Percentiles rank a stretch among this genome's conserved stretches.
These are phyloP conservation scores for Hemichromis elongatus DNA, from an alignment of 2,113 vertebrate species.

Conservation along the genomic window DNA sequence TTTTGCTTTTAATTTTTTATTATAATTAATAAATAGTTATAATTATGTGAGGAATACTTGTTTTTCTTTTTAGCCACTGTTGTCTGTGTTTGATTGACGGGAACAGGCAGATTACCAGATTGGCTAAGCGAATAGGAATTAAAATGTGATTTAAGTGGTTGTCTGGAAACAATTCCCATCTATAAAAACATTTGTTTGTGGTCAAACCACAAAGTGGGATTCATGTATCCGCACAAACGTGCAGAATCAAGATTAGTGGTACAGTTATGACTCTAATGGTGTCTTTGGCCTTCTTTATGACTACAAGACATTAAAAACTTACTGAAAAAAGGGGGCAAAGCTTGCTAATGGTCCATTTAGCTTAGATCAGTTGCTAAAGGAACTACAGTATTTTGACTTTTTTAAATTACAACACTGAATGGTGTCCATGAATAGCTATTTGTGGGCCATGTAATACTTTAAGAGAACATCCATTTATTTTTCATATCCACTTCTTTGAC, in stretches of 20 bases:
- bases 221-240: neutral
- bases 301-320: neutral
- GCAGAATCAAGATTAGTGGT: neutral
- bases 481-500: too few species aligned
- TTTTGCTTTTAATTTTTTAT: neutral
- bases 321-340: neutral
- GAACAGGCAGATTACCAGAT: neutral
- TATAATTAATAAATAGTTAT: neutral
- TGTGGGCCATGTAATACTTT: neutral
- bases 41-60: neutral
- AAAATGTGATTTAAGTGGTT: neutral
- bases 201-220: neutral
- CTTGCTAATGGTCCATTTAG: neutral
- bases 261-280: neutral
- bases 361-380: neutral
- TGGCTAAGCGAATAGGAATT: neutral
- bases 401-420: neutral
- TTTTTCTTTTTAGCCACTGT: neutral
- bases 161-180: neutral
- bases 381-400: rapidly evolving
- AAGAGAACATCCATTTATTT: neutral
- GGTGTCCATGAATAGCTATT: neutral
- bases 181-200: rapidly evolving
- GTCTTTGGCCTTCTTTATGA: neutral
- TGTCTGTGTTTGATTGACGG: neutral